phyloP scores from a whole-genome alignment of 92 coral and sea anemone species.

The Diadumene lineata region DNA sequence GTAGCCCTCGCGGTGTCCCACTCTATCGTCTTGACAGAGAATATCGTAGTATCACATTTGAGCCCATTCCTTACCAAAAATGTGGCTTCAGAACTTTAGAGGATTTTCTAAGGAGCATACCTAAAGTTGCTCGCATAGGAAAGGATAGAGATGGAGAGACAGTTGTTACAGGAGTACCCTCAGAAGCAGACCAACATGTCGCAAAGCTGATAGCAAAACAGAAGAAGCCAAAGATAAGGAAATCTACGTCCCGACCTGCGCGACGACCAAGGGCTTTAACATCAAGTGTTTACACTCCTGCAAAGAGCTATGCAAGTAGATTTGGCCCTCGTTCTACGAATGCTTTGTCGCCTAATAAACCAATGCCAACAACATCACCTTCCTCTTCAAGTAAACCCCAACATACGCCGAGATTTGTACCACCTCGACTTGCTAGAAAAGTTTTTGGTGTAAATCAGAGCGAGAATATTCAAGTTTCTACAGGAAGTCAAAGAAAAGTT shows the following conservation, averaged over 20 bases:
- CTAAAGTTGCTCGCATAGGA: conserved; percentile 70
- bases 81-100: conserved; percentile 74
- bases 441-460: neutral
- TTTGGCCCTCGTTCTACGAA: conserved; percentile 32
- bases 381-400: neutral
- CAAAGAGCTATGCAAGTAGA: conserved; percentile 7
- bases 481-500: neutral
- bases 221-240: conserved; percentile 77
- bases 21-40: conserved; percentile 73
- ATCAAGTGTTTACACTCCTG: neutral
- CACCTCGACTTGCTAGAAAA: conserved; percentile 57
- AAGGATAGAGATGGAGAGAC: conserved; percentile 75
- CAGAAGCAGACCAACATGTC: conserved; percentile 86
- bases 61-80: conserved; percentile 70
- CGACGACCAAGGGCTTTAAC: conserved; percentile 29
- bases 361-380: neutral
- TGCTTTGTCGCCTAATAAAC: neutral
- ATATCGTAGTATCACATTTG: conserved; percentile 59
- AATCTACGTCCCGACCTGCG: conserved; percentile 55
- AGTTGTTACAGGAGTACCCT: conserved; percentile 76
- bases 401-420: conserved; percentile 44
- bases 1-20: conserved; percentile 88
- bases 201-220: conserved; percentile 92
- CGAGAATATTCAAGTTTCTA: neutral
- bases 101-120: conserved; percentile 70